Evolutionary conservation across 2,113 vertebrate species (phyloP), one percentile per base, ranked within the genome.

Genomic region (Microtus richardsoni): DNA sequence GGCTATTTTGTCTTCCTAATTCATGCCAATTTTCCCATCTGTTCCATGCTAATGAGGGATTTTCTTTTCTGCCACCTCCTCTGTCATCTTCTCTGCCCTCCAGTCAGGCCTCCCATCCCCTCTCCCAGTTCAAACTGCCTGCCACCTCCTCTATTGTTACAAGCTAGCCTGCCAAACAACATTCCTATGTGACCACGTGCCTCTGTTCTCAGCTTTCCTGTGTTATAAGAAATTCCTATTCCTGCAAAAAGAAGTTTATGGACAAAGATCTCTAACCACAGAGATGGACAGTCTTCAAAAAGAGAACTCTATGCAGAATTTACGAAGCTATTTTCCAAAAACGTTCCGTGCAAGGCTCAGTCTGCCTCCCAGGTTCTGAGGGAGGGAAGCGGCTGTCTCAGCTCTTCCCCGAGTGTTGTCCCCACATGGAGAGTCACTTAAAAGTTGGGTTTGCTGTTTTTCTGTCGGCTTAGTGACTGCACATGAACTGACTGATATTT

Each of bases 311-410:
- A 30, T 86, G 83, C 49, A 92, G 73, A 78, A 28, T 60, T 85
- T 91, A 44, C n/a, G 30, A 75, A 88, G 39, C 75, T 88, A 44
- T 52, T 92, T 83, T 96, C 71, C 44, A 83, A 64, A 84, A 44
- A 36, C 4, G 8, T 52, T 62, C 52, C 10, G 12, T 62, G 49
- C 77, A 82, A 90, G 60, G 89, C 3, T 24, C 33, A 93, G 30
- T 14, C 10, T 41, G 30, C 85, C 85, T 71, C 58, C 77, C n/a
- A 78, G 88, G 60, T 28, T 21, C 28, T 21, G 6, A 92, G 71
- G 19, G 71, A 21, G 49, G 9, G 60, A 7, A 91, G 44, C 17
- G 13, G 11, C 4, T 44, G 2, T 17, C 5, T 52, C 11, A 33
- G 19, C 1, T 7, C 30, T 47, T 71, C 73, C 84, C 28, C 44